Evolutionary conservation across 2,888 invertebrate species (phyloP), one percentile per base, ranked within the genome.

Genomic region (Spilarctia lutea): DNA sequence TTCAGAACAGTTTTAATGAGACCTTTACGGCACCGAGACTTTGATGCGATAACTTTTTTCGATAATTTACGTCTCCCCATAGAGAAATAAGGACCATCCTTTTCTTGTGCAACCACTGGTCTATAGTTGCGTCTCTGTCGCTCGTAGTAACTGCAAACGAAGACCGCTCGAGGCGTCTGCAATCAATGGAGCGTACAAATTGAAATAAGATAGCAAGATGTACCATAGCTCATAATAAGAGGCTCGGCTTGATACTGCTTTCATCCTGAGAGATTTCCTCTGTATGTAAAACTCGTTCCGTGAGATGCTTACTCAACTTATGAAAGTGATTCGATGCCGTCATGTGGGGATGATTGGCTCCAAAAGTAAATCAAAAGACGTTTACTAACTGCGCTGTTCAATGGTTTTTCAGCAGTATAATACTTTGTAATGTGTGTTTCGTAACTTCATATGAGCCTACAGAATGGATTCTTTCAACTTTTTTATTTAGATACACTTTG

Each of bases 181-280:
- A 95, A 93, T 94, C 95, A 95, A 95, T 96, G 95, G 93, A 93
- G 93, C 95, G 95, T 92, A 93, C 90, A 94, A 95, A 95, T 95
- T 95, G 94, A 94, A 95, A 94, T 94, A 94, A 94, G 94, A 95
- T 94, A 93, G 91, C 93, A 89, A 87, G 88, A 93, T 92, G 91
- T 92, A 91, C 89, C 91, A 87, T 91, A 89, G 88, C 88, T 92
- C 91, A 90, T 93, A 94, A 93, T 92, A 93, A 91, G 91, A 87
- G 87, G 83, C 86, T 87, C 82, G 81, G 85, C 74, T 77, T 79
- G 74, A 81, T 79, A 78, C 83, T 78, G 80, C 80, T 85, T 81
- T 79, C 84, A 82, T 85, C 78, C 80, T 76, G 56, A 78, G 75
- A 81, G 85, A 88, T 88, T 87, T 86, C 85, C 86, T 88, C 86